Percentiles rank a stretch among this genome's conserved stretches.
Evolutionary conservation across 2,797 vertebrate species (phyloP).

Genomic region (Schizopygopsis pylzovi): DNA sequence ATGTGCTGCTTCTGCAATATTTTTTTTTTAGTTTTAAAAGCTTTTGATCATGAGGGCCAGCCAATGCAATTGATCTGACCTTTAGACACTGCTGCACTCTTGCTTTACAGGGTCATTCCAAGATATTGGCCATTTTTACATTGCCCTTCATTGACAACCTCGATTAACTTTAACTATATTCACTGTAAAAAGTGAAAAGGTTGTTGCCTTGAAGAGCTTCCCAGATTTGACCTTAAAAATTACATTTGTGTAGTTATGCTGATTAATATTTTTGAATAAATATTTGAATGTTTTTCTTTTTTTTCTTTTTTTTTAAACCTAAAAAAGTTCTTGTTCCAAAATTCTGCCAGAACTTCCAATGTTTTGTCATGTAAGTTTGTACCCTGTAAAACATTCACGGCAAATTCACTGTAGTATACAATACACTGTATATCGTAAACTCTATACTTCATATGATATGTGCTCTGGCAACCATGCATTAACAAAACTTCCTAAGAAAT

Average conservation of each 20-base stretch:
- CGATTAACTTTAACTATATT: neutral
- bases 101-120: constrained; percentile 5
- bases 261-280: neutral
- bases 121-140: neutral
- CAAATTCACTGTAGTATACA: neutral
- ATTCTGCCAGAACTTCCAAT: neutral
- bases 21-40: constrained; percentile 68
- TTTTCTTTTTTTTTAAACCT: neutral
- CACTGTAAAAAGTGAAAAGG: neutral
- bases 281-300: constrained; percentile 1
- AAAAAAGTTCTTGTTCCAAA: neutral
- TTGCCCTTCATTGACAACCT: neutral
- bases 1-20: constrained; percentile 72
- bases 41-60: constrained; percentile 70
- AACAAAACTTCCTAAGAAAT: neutral
- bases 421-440: neutral
- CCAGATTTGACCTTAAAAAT: constrained; percentile 16
- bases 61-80: constrained; percentile 56
- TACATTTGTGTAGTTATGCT: neutral
- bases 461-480: neutral
- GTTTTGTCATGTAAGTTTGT: neutral
- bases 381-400: no score
- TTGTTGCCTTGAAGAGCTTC: neutral
- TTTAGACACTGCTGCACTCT: constrained; percentile 13
- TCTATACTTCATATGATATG: neutral